A percentile compares a stretch with the other conserved stretches of the same genome.
phyloP scores from a whole-genome alignment of 37 sponge, comb jelly and placozoan species.

The Petrosia ficiformis region DNA sequence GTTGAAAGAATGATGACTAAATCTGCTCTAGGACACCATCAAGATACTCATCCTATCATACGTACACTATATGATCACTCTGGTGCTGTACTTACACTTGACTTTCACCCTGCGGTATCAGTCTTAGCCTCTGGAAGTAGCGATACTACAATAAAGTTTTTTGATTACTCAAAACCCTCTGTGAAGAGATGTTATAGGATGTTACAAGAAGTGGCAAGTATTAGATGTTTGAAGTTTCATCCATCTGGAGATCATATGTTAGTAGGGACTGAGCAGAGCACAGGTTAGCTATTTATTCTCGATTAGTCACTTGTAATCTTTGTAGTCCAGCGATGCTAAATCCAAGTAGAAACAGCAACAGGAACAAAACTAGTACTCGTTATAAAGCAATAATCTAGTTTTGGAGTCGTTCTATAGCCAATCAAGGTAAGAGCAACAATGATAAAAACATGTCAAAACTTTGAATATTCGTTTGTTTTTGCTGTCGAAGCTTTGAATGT shows the following conservation, averaged over 20 bases:
- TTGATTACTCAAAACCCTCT: constrained; percentile 86
- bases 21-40: constrained; percentile 55
- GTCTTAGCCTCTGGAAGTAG: constrained; percentile 85
- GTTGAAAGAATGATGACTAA: constrained; percentile 87
- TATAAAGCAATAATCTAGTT: too few relatives aligned
- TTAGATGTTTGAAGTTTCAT: constrained; percentile 80
- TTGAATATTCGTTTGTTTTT: too few relatives aligned
- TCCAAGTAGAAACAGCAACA: too few relatives aligned
- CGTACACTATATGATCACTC: constrained; percentile 89
- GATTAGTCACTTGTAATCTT: not conserved
- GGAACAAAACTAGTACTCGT: too few relatives aligned
- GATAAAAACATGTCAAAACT: too few relatives aligned
- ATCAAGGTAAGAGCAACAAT: too few relatives aligned
- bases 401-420: too few relatives aligned
- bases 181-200: constrained; percentile 75
- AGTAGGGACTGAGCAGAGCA: constrained; percentile 80
- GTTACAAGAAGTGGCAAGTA: constrained; percentile 71
- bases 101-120: constrained; percentile 89
- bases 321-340: too few relatives aligned
- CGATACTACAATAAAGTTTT: constrained; percentile 88
- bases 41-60: constrained; percentile 83
- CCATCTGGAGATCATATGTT: constrained; percentile 89
- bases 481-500: too few relatives aligned
- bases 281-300: constrained; percentile 39
- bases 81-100: constrained; percentile 70